phyloP scores from a whole-genome alignment of 2,888 invertebrate species.

The Autographa gamma region DNA sequence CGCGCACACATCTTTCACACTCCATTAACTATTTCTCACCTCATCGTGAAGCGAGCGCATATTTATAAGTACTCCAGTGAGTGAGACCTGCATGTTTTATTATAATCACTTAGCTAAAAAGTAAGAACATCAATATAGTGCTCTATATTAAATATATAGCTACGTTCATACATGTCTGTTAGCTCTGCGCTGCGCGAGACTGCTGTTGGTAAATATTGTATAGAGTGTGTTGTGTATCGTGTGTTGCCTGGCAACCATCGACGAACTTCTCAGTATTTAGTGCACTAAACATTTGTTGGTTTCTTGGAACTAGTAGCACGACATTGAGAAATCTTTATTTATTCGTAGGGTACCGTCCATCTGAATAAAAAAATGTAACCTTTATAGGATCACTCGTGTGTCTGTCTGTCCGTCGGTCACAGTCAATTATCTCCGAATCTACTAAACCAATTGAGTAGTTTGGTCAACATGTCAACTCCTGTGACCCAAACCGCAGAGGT shows the following conservation, averaged over 20 bases:
- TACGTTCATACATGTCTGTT: background rate
- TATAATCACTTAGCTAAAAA: background rate
- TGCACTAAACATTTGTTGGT: background rate
- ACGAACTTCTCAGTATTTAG: background rate
- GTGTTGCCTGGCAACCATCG: background rate
- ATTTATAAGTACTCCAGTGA: constrained; percentile 9
- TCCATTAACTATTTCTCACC: constrained; percentile 39
- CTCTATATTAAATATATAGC: background rate
- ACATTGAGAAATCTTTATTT: too few species aligned
- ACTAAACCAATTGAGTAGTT: too few species aligned
- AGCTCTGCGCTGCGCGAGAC: background rate
- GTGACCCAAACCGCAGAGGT: too few species aligned
- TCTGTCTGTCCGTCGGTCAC: too few species aligned
- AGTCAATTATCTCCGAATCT: too few species aligned
- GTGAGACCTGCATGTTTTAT: background rate
- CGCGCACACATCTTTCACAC: constrained; percentile 22
- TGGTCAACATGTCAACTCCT: too few species aligned
- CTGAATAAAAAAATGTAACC: too few species aligned
- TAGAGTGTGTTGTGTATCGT: background rate
- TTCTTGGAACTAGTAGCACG: too few species aligned
- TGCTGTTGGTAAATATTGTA: constrained; percentile 1
- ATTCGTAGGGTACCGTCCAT: too few species aligned
- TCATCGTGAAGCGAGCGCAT: constrained; percentile 6
- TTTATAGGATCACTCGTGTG: too few species aligned
- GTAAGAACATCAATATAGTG: background rate